Percentiles rank a stretch among this genome's conserved stretches.
phyloP scores from a whole-genome alignment of 2,888 invertebrate species.

The Volucella bombylans region DNA sequence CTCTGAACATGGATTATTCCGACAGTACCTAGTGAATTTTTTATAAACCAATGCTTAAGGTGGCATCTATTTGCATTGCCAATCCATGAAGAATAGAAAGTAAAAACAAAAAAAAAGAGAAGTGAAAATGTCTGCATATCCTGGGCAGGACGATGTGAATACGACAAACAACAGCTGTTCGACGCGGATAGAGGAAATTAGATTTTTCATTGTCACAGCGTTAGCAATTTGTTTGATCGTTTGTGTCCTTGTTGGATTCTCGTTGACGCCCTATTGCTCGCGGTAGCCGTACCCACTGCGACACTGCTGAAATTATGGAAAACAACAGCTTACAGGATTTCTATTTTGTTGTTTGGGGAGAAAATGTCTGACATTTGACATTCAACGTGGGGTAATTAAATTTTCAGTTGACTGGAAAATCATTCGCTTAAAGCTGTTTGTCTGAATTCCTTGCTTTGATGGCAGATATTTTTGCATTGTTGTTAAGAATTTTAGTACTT shows the following conservation, averaged over 20 bases:
- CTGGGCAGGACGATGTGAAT: slow-evolving; percentile 47
- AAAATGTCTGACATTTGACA: slow-evolving; percentile 10
- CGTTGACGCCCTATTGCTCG: not conserved
- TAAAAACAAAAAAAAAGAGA: not conserved
- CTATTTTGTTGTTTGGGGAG: slow-evolving; percentile 14
- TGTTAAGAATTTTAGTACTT: too few relatives aligned
- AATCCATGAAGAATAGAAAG: not conserved
- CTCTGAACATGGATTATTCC: not conserved
- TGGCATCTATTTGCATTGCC: slow-evolving; percentile 28
- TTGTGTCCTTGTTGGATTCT: slow-evolving; percentile 22
- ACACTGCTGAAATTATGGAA: not conserved
- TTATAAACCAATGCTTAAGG: slow-evolving; percentile 17
- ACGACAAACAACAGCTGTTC: slow-evolving; percentile 68
- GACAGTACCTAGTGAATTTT: not conserved
- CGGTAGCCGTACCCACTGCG: not conserved
- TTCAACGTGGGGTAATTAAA: slow-evolving; percentile 10
- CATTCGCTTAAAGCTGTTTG: not conserved
- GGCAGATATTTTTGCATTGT: not conserved
- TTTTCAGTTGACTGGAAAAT: not conserved
- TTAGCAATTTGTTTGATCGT: slow-evolving; percentile 74
- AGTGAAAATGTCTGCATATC: slow-evolving; percentile 17
- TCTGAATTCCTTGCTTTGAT: not conserved
- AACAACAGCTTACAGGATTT: slow-evolving; percentile 24
- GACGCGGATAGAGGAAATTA: slow-evolving; percentile 74
- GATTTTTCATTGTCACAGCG: slow-evolving; percentile 75